Conservation (phyloP, 2,888 invertebrate genomes). For the Cataglyphis altisquamis region DNA sequence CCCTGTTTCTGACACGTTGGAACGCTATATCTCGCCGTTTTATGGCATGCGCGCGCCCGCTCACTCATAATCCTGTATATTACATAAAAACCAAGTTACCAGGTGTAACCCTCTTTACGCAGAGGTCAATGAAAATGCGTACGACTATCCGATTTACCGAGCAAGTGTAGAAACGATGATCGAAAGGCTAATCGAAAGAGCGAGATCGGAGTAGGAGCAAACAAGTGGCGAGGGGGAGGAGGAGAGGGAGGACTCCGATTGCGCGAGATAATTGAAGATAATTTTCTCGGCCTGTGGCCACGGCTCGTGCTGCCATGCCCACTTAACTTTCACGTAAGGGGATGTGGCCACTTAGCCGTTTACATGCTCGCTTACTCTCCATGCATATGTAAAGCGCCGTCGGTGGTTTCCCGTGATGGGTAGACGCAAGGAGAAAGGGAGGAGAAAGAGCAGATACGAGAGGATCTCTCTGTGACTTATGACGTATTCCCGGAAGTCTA, state of each 20-base stretch:
- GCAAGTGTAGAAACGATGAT: slow-evolving; percentile 25
- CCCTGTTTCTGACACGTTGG: slow-evolving; percentile 45
- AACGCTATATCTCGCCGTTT: slow-evolving; percentile 26
- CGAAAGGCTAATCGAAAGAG: slow-evolving; percentile 39
- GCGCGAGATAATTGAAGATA: slow-evolving; percentile 82
- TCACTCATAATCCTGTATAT: slow-evolving; percentile 40
- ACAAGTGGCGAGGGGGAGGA: slow-evolving; percentile 41
- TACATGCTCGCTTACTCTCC: slow-evolving; percentile 82
- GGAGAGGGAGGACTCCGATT: slow-evolving; percentile 66
- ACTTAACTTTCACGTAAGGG: slow-evolving; percentile 84
- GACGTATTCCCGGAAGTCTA: slow-evolving; percentile 58
- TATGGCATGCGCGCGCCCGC: slow-evolving; percentile 33
- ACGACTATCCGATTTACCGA: slow-evolving; percentile 30
- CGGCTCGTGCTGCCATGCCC: slow-evolving; percentile 81
- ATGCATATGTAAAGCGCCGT: slow-evolving; percentile 77
- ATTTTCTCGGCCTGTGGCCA: slow-evolving; percentile 80
- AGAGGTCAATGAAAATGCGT: slow-evolving; percentile 50
- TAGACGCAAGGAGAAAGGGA: slow-evolving; percentile 41
- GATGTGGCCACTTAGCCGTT: slow-evolving; percentile 80
- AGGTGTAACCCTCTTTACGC: slow-evolving; percentile 5
- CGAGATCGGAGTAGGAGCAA: slow-evolving; percentile 24
- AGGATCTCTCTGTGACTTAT: slow-evolving; percentile 66
- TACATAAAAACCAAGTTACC: slow-evolving; percentile 40
- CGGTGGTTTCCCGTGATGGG: slow-evolving; percentile 76
- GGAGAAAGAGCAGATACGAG: slow-evolving; percentile 52